Evolutionary conservation across 2,888 invertebrate genomes (phyloP).

Genomic region (Anthophora plumipes): DNA sequence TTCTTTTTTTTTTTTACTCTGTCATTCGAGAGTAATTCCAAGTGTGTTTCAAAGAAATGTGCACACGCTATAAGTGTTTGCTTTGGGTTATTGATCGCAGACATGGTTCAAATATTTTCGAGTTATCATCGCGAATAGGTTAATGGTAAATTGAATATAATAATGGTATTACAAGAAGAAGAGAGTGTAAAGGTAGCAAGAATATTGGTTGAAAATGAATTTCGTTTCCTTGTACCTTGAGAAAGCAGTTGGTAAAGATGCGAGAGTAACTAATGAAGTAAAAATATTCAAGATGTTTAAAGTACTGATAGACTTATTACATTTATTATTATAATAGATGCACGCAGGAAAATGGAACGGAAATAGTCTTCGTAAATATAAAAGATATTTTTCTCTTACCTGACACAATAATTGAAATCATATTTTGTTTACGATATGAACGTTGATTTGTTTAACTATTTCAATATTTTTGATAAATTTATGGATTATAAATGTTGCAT

Average conservation of each 20-base stretch:
- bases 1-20: not conserved
- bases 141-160: not conserved
- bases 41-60: not conserved
- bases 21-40: not conserved
- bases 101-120: not conserved
- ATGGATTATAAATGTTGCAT: too few species aligned
- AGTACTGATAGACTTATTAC: too few species aligned
- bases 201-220: not conserved
- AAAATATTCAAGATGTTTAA: not conserved
- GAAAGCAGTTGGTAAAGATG: not conserved
- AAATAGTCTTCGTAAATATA: not conserved
- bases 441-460: too few species aligned
- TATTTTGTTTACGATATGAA: not conserved
- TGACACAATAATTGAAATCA: not conserved
- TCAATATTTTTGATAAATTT: too few species aligned
- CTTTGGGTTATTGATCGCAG: too few species aligned
- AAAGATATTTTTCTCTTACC: slow-evolving; percentile 5
- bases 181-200: too few species aligned
- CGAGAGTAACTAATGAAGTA: not conserved
- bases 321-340: not conserved
- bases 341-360: not conserved
- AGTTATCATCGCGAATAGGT: not conserved
- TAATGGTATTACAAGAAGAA: too few species aligned
- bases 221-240: not conserved
- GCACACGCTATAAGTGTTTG: too few species aligned